Evolutionary conservation across 2,113 vertebrate genomes (phyloP).

Genomic region (Leucopternis melanops): DNA sequence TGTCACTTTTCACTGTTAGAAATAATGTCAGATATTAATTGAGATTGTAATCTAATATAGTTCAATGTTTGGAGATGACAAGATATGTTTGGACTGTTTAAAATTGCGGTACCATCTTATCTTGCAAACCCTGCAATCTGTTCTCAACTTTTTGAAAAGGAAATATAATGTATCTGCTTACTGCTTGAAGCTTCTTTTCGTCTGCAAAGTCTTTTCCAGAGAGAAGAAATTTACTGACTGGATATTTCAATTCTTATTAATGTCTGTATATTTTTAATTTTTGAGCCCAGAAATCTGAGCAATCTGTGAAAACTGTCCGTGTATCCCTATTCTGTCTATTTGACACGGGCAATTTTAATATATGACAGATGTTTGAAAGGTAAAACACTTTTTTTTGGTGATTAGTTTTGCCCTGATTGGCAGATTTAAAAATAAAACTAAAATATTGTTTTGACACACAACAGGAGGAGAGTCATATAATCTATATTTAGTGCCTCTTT

Average conservation of each 20-base stretch:
- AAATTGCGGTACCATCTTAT: background rate
- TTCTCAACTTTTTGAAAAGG: background rate
- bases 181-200: background rate
- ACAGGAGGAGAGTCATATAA: background rate
- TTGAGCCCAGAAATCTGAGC: background rate
- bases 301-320: background rate
- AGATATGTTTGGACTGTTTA: background rate
- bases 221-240: background rate
- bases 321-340: background rate
- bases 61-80: background rate
- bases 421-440: slow-evolving; percentile 2
- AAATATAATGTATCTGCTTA: background rate
- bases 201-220: background rate
- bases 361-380: background rate
- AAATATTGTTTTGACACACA: background rate
- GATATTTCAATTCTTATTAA: background rate
- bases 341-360: background rate
- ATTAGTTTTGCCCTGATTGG: background rate
- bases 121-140: background rate
- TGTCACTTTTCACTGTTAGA: background rate
- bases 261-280: background rate
- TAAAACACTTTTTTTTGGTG: background rate
- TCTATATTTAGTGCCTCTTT: background rate
- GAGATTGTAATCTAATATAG: background rate
- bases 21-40: background rate